Evolutionary conservation across 2,113 vertebrate genomes (phyloP), one percentile per base, ranked within the genome.

Genomic region (Centrocercus urophasianus): DNA sequence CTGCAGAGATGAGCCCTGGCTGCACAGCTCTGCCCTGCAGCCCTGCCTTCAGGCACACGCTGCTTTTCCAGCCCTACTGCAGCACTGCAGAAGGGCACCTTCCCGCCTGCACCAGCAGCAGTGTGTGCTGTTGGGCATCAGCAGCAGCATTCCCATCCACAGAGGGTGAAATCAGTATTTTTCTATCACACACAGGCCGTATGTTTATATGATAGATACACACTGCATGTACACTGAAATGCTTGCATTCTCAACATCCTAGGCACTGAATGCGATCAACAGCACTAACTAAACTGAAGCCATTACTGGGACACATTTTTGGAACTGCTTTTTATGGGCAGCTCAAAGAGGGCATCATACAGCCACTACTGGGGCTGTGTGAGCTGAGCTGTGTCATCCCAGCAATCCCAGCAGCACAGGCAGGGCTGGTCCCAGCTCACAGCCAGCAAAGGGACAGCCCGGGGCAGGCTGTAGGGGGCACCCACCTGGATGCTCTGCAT

Each of bases 401-500:
- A 5, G 80, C 54, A 30, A 0, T 8, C 36, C 47, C 32, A 32
- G 14, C 7, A 12, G 20, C 34, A 22, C 27, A 65, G 32, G 20
- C 76, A 13, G 59, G 60, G 54, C 40, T 66, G 66, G 27, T 28
- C 36, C n/a, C n/a, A 8, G 1, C 11, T 48, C 70, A 16, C 6
- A 36, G 8, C 15, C 36, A 17, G 32, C 27, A 8, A 13, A 22
- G 1, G 50, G 45, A 5, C 14, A 0, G 8, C 19, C 47, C 64
- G 59, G 86, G 25, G 61, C 56, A 16, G 70, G 50, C 78, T 2
- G 4, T 5, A 28, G 52, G 27, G 52, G 52, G 71, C 54, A 6
- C 21, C 60, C 38, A 18, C 32, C 36, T 42, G 13, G 7, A 19
- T n/a, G 27, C 43, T 79, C 70, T 45, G 75, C 61, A 15, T 0